Base-by-base conservation (phyloP, 2,797 vertebrate genomes). In the Melanotaenia pygmaea region DNA sequence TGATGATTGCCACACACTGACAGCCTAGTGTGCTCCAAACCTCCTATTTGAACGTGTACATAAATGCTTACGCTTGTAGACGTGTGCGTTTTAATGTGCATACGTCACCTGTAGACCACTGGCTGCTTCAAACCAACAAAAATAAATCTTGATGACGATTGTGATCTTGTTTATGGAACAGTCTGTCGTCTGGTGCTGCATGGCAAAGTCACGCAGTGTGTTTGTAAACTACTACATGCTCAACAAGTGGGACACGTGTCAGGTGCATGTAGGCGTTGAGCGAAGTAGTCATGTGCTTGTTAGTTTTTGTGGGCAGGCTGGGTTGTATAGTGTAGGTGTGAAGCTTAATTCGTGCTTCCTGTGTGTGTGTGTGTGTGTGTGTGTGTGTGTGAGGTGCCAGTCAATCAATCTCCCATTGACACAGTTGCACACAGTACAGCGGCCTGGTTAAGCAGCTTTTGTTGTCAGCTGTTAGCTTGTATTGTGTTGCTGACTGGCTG, bases 331-430 rank as follows among this genome's bases (percentile, higher is more conserved):
- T 59, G 51, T 84, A 20, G 16, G 59, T 74, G 63, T 57, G 34
- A 70, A 53, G 38, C 59, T 59, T 83, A 59, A 64, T 77, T 64
- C 50, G 28, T 12, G 1, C 69, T 75, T 76, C 47, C 4, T 51
- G 58, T 51, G 58, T 20, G 60, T 57, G 58, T 20, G 60, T 57
- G 66, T 20, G 60, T 57, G 58, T 20, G 60, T 57, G 66, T 45
- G 34, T 50, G 58, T 32, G 43, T 34, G 64, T 68, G 57, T 28
- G 64, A 47, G 62, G 13, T 67, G 54, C 72, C 70, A 34, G 77
- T 90, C 89, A 90, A 86, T 90, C 90, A 89, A 63, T 68, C 75
- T 79, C 74, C 78, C 70, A 81, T 91, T 88, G 83, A 90, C 64
- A 43, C 47, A 16, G 26, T 51, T 62, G 22, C 22, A 54, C 51